Evolutionary conservation across 2,888 invertebrate genomes (phyloP).

Genomic region (Piscicola geometra): DNA sequence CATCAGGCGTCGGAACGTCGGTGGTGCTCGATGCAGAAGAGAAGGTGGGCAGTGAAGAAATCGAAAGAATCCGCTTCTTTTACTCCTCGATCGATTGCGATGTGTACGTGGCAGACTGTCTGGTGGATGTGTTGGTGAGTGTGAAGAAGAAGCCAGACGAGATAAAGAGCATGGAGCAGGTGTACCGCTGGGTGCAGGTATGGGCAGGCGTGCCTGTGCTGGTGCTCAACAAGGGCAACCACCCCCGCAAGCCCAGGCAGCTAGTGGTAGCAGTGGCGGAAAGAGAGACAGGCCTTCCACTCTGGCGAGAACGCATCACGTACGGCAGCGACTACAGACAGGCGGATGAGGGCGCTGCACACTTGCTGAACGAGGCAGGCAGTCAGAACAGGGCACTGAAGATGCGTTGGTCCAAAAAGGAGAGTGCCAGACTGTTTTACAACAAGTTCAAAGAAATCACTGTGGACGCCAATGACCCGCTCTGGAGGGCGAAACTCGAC

Average conservation of each 20-base stretch:
- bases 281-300: slow-evolving; percentile 23
- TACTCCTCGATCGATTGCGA: slow-evolving; percentile 26
- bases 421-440: neutral
- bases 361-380: slow-evolving; percentile 14
- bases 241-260: slow-evolving; percentile 16
- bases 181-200: slow-evolving; percentile 29
- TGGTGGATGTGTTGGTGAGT: slow-evolving; percentile 30
- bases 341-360: slow-evolving; percentile 18
- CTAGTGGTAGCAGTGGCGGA: slow-evolving; percentile 23
- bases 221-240: slow-evolving; percentile 8
- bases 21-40: neutral
- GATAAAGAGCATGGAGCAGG: neutral
- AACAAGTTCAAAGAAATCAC: slow-evolving; percentile 13
- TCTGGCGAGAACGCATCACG: slow-evolving; percentile 19
- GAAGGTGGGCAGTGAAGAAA: slow-evolving; percentile 11
- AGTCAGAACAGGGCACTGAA: slow-evolving; percentile 10
- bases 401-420: slow-evolving; percentile 18
- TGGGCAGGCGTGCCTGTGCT: slow-evolving; percentile 31
- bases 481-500: slow-evolving; percentile 5
- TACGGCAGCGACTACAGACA: slow-evolving; percentile 25
- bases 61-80: slow-evolving; percentile 26
- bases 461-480: slow-evolving; percentile 8
- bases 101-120: slow-evolving; percentile 11
- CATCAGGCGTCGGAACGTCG: neutral
- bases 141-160: neutral